phyloP scores from a whole-genome alignment of 2,113 vertebrate species.

The Amphiprion percula region DNA sequence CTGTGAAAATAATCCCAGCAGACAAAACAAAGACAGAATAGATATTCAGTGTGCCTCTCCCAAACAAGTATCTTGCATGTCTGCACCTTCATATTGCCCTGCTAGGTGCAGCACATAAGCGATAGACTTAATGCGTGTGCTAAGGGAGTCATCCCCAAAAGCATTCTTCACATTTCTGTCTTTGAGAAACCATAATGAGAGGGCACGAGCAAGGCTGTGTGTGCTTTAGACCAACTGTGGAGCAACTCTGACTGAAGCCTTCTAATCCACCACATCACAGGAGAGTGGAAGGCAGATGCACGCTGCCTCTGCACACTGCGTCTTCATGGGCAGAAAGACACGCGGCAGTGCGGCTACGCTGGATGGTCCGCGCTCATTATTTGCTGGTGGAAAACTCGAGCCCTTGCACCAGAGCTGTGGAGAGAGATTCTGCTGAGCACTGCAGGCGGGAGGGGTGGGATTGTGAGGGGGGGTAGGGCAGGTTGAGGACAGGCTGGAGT shows the following conservation, averaged over 20 bases:
- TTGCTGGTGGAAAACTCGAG: conserved; percentile 77
- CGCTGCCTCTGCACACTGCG: conserved; percentile 1
- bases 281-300: conserved; percentile 29
- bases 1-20: neutral
- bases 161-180: conserved; percentile 45
- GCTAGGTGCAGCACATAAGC: conserved; percentile 7
- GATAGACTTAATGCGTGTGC: neutral
- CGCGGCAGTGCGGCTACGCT: conserved; percentile 34
- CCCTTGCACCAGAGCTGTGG: conserved; percentile 52
- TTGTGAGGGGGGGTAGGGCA: conserved; percentile 16
- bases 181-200: conserved; percentile 45
- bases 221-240: conserved; percentile 12
- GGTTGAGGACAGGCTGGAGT: conserved; percentile 60
- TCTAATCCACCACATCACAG: conserved; percentile 46
- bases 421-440: conserved; percentile 77
- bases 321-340: conserved; percentile 30
- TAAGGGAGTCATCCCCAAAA: conserved; percentile 1
- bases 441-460: conserved; percentile 51
- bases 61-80: neutral
- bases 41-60: neutral
- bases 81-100: neutral
- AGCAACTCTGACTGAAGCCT: conserved; percentile 19
- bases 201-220: conserved; percentile 18
- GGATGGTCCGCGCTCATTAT: conserved; percentile 42
- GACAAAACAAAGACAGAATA: neutral